Percentiles rank a stretch among this genome's conserved stretches.
Evolutionary conservation across 2,888 invertebrate genomes (phyloP).

Genomic region (Ametastegia equiseti): DNA sequence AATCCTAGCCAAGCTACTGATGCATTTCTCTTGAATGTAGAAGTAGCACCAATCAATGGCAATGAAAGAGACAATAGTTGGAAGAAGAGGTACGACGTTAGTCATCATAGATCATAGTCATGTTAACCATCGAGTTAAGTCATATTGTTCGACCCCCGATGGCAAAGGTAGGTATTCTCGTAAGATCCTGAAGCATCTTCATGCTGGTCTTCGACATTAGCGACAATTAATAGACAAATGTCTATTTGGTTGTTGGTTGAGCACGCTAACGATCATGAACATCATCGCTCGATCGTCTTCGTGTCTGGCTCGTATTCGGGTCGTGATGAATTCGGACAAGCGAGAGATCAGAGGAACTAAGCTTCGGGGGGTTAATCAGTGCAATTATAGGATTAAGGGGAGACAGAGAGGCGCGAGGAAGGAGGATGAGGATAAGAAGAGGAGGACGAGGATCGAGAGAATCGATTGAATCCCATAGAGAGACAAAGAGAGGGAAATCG

Average conservation of each 20-base stretch:
- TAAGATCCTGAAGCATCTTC: no score
- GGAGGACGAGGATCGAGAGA: slow-evolving; percentile 54
- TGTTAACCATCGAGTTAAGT: no score
- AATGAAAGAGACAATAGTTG: no score
- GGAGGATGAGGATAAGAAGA: slow-evolving; percentile 34
- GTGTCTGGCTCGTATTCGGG: not conserved
- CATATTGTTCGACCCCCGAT: no score
- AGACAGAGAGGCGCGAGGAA: slow-evolving; percentile 53
- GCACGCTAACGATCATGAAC: not conserved
- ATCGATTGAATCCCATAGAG: slow-evolving; percentile 63
- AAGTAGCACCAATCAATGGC: no score
- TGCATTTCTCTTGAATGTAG: no score
- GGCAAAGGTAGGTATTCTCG: no score
- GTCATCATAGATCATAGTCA: no score
- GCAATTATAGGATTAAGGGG: slow-evolving; percentile 59
- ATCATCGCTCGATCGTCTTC: not conserved
- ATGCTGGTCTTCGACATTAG: not conserved
- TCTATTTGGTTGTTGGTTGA: not conserved
- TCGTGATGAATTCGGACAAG: slow-evolving; percentile 50
- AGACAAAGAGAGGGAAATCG: slow-evolving; percentile 50
- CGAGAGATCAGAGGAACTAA: slow-evolving; percentile 51
- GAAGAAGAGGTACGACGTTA: no score
- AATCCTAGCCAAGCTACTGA: no score
- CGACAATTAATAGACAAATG: not conserved
- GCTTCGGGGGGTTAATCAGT: slow-evolving; percentile 57